A percentile compares a stretch with the other conserved stretches of the same genome.
Conservation (phyloP, 2,113 vertebrate genomes). For the Planiliza haematocheilus region DNA sequence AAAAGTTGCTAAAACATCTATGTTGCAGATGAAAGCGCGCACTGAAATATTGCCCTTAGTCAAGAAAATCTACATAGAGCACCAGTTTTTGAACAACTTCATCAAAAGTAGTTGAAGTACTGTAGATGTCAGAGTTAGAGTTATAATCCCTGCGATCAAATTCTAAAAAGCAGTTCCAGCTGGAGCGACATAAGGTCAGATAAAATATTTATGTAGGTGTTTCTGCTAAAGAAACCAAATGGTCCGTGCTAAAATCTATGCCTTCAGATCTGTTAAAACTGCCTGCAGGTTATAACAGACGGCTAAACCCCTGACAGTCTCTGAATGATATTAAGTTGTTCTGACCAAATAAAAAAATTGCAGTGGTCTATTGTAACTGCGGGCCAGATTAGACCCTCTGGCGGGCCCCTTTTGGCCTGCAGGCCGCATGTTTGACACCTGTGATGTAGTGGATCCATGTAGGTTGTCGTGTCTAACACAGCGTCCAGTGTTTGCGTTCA, state of each 20-base stretch:
- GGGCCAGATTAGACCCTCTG: no score
- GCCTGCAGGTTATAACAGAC: no score
- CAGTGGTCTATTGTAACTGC: no score
- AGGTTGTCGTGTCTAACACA: conserved; percentile 9
- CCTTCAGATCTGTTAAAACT: neutral
- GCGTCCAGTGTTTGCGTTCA: conserved; percentile 13
- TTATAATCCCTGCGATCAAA: neutral
- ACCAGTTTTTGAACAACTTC: neutral
- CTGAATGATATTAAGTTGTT: no score
- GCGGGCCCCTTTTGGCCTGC: no score
- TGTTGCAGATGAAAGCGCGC: no score
- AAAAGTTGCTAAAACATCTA: no score
- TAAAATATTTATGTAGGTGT: neutral
- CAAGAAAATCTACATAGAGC: neutral
- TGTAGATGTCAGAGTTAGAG: neutral
- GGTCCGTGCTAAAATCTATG: neutral
- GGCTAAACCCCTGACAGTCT: no score
- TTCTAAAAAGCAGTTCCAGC: neutral
- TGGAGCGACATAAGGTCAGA: neutral
- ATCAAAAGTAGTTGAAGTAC: no score
- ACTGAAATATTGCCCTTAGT: neutral
- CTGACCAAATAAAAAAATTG: no score
- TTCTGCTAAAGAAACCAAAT: neutral
- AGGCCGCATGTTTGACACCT: no score
- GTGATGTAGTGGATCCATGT: no score